A percentile compares a stretch with the other conserved stretches of the same genome.
phyloP scores from a whole-genome alignment of 1,140 invertebrate species.

The Pogonus chalceus region DNA sequence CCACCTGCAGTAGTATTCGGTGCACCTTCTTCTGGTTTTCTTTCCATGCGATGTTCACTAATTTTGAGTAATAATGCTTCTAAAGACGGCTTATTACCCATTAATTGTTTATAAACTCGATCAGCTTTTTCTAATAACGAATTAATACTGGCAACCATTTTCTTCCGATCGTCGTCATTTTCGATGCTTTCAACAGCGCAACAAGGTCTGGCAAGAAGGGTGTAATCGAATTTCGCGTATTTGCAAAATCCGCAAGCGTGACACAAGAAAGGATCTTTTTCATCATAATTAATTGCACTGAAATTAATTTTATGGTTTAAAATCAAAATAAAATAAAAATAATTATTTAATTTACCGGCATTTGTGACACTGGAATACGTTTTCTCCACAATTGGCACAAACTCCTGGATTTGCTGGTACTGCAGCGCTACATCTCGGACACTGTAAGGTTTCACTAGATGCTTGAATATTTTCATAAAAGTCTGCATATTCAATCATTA shows the following conservation, averaged over 20 bases:
- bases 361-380: slow-evolving; percentile 97
- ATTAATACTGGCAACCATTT: slow-evolving; percentile 86
- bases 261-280: slow-evolving; percentile 97
- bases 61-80: slow-evolving; percentile 69
- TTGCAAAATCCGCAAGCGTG: slow-evolving; percentile 98
- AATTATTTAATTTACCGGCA: slow-evolving; percentile 54
- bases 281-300: slow-evolving; percentile 95
- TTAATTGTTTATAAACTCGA: slow-evolving; percentile 81
- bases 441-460: slow-evolving; percentile 82
- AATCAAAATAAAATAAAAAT: not conserved
- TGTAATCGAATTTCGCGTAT: slow-evolving; percentile 98
- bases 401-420: slow-evolving; percentile 96
- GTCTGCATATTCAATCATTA: slow-evolving; percentile 98
- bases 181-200: slow-evolving; percentile 96
- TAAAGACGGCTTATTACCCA: slow-evolving; percentile 78
- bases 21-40: slow-evolving; percentile 48
- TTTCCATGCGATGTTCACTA: slow-evolving; percentile 60
- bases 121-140: slow-evolving; percentile 88
- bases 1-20: slow-evolving; percentile 20
- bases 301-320: slow-evolving; percentile 15
- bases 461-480: slow-evolving; percentile 88
- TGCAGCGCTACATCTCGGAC: slow-evolving; percentile 89
- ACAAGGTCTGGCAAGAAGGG: slow-evolving; percentile 77
- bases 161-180: slow-evolving; percentile 92
- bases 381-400: slow-evolving; percentile 95